A percentile compares a stretch with the other conserved stretches of the same genome.
Evolutionary conservation across 64 coral and sea anemone genomes (phyloP).

Genomic region (Cladopsammia gracilis): DNA sequence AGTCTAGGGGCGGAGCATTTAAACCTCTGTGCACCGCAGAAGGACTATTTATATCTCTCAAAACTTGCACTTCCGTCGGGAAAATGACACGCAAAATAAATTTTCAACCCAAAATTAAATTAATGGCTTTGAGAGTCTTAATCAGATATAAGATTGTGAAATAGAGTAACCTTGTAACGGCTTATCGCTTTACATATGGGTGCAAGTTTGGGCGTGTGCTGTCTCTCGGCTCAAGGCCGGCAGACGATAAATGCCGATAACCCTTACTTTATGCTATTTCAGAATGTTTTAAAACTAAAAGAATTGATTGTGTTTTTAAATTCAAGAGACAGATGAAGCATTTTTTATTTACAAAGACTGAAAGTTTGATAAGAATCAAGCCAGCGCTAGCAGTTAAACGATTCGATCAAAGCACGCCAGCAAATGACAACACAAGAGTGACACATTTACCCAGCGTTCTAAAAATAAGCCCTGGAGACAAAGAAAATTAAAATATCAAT

Average conservation of each 20-base stretch:
- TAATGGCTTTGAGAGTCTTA: background rate
- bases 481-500: conserved; percentile 63
- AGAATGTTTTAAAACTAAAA: no score
- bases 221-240: no score
- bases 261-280: no score
- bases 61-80: background rate
- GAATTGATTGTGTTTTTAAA: no score
- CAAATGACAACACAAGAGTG: background rate
- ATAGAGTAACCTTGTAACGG: no score
- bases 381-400: background rate
- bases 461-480: conserved; percentile 29
- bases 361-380: background rate
- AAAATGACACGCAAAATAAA: background rate
- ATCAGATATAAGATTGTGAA: background rate
- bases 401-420: background rate
- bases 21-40: no score
- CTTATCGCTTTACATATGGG: no score
- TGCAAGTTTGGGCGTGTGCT: no score
- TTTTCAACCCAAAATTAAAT: no score
- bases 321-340: background rate
- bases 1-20: no score
- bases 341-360: background rate
- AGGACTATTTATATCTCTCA: no score
- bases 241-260: no score
- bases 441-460: conserved; percentile 25